Base-by-base conservation (phyloP, 2,797 vertebrate genomes). In the Uromys caudimaculatus region DNA sequence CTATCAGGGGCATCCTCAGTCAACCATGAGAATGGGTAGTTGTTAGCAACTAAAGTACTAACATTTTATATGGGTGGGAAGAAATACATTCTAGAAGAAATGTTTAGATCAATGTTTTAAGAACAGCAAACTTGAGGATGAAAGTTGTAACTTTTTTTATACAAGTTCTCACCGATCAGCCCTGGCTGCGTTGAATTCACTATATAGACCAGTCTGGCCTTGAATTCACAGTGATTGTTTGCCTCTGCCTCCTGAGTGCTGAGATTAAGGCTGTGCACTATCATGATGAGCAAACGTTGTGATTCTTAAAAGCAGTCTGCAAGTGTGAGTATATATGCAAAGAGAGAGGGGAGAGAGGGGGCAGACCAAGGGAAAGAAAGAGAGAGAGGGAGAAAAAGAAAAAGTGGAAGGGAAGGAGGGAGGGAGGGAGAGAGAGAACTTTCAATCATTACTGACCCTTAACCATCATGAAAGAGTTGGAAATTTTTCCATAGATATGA, bases 41-140 rank as follows among this genome's bases (percentile, higher is more conserved):
- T 96, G 62, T 89, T 93, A 97, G 52, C 52, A 93, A 81, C 62
- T 86, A 41, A 90, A 86, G 52, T 54, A 54, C 78, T 91, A 86
- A 95, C 76, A 91, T 58, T 79, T 94, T 64, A 47, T 95, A 69
- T 88, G 54, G 17, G 64, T 77, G 87, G 77, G 41, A 88, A 47
- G 69, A 54, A 93, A 85, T 89, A 71, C 73, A 69, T 0, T 93
- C 71, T 38, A 76, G 69, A 89, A 94, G n/a, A 67, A 75, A 73
- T 24, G 69, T 92, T 77, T 23, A 60, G 17, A 3, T 69, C 47
- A 71, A 38, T 27, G 17, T 71, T 90, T 44, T 73, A 86, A 90
- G 76, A 6, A 27, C 32, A 85, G 62, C 54, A 58, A 94, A 12
- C 67, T 62, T 87, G 56, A 82, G 38, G 9, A 81, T 92, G n/a